phyloP scores from a whole-genome alignment of 2,113 vertebrate species.

The Chauna torquata region DNA sequence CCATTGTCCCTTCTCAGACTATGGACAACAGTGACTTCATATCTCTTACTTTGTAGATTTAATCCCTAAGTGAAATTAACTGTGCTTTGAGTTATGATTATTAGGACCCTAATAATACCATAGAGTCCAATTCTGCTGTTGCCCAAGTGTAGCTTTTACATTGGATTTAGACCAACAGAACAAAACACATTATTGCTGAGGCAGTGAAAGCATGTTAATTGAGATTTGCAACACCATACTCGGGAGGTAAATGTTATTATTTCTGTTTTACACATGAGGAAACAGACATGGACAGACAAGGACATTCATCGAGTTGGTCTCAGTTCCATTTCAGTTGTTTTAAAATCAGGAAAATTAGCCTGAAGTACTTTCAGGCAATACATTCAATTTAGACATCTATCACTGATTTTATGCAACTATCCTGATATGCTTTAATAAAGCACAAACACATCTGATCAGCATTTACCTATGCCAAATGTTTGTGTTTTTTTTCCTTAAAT shows the following conservation, averaged over 20 bases:
- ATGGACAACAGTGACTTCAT: neutral
- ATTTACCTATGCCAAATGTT: neutral
- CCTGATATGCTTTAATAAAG: neutral
- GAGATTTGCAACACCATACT: neutral
- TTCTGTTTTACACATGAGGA: neutral
- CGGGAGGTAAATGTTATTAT: neutral
- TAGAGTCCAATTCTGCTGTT: neutral
- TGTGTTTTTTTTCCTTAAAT: neutral
- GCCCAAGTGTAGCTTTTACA: neutral
- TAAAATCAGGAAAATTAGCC: neutral
- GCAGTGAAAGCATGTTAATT: neutral
- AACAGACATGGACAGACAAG: neutral
- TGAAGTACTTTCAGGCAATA: neutral
- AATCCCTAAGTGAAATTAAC: neutral
- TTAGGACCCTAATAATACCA: neutral
- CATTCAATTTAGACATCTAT: neutral
- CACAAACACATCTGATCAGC: neutral
- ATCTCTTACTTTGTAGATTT: slow-evolving; percentile 2
- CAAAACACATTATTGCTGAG: neutral
- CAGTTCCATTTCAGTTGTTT: neutral
- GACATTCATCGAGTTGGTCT: neutral
- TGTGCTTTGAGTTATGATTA: neutral
- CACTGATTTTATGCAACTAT: neutral
- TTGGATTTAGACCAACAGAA: neutral
- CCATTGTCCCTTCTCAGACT: neutral